Evolutionary conservation across 2,888 invertebrate species (phyloP).

Genomic region (Drosophila kuntzei): DNA sequence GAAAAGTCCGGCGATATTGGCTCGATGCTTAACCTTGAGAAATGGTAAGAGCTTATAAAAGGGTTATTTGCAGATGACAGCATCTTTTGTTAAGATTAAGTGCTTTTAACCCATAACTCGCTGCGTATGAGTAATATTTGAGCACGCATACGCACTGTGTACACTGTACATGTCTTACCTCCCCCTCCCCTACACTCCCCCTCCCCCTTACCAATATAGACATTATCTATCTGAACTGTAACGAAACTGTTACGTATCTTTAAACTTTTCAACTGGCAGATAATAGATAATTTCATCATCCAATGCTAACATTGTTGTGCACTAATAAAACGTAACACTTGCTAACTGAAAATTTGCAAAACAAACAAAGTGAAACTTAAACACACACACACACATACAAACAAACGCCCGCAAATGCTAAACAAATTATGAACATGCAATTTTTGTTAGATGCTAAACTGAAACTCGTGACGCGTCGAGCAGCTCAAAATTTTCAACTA

Average conservation of each 20-base stretch:
- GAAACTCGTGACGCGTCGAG: constrained; percentile 69
- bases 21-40: constrained; percentile 35
- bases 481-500: constrained; percentile 24
- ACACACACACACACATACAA: constrained; percentile 7
- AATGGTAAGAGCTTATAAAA: constrained; percentile 3
- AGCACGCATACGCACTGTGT: constrained; percentile 44
- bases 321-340: constrained; percentile 47
- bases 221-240: constrained; percentile 16
- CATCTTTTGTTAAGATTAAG: constrained; percentile 50
- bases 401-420: constrained; percentile 31
- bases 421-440: constrained; percentile 59
- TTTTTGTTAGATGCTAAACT: constrained; percentile 62
- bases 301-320: constrained; percentile 17
- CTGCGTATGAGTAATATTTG: constrained; percentile 59
- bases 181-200: background rate
- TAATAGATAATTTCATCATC: constrained; percentile 51
- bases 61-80: constrained; percentile 21
- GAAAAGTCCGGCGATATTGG: constrained; percentile 13
- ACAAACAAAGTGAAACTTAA: constrained; percentile 38
- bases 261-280: background rate
- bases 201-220: too few relatives aligned
- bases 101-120: constrained; percentile 34
- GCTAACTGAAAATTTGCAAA: constrained; percentile 61
- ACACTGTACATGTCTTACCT: background rate
- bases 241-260: constrained; percentile 24